phyloP scores from a whole-genome alignment of 2,888 invertebrate species.

The Chymomyza procnemis region DNA sequence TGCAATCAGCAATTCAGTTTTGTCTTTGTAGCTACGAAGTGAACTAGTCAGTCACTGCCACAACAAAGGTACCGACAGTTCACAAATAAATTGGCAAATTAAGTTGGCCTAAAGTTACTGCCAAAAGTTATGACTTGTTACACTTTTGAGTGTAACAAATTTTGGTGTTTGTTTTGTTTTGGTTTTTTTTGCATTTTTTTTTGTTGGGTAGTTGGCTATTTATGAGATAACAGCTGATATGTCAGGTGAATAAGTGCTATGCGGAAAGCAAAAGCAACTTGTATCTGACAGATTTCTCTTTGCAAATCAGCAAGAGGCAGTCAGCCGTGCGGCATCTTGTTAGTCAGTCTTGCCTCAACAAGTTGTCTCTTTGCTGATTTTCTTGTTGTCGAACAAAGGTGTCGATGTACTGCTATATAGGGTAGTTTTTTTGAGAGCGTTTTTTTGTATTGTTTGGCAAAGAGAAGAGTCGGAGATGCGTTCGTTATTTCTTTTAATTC shows the following conservation, averaged over 20 bases:
- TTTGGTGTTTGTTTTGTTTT: too few species aligned
- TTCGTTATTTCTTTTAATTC: too few species aligned
- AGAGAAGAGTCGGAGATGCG: too few species aligned
- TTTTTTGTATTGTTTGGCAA: too few species aligned
- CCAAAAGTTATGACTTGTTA: neutral
- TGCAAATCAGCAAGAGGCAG: conserved; percentile 9
- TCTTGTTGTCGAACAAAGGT: neutral
- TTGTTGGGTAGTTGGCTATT: conserved; percentile 33
- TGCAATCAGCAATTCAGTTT: conserved; percentile 34
- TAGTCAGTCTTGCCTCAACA: conserved; percentile 21
- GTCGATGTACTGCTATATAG: neutral
- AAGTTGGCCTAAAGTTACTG: neutral
- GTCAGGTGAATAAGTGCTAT: conserved; percentile 4
- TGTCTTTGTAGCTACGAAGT: conserved; percentile 21
- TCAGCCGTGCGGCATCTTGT: conserved; percentile 35
- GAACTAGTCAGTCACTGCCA: conserved; percentile 1
- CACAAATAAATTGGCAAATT: conserved; percentile 23
- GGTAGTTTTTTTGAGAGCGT: too few species aligned
- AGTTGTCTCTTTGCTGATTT: neutral
- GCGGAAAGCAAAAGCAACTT: conserved; percentile 11
- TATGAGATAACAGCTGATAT: conserved; percentile 31
- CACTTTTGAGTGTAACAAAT: neutral
- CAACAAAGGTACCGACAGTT: conserved; percentile 26
- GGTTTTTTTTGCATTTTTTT: too few species aligned
- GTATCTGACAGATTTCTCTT: conserved; percentile 45